Evolutionary conservation across 1,140 invertebrate species (phyloP).

Genomic region (Octopus bimaculoides): DNA sequence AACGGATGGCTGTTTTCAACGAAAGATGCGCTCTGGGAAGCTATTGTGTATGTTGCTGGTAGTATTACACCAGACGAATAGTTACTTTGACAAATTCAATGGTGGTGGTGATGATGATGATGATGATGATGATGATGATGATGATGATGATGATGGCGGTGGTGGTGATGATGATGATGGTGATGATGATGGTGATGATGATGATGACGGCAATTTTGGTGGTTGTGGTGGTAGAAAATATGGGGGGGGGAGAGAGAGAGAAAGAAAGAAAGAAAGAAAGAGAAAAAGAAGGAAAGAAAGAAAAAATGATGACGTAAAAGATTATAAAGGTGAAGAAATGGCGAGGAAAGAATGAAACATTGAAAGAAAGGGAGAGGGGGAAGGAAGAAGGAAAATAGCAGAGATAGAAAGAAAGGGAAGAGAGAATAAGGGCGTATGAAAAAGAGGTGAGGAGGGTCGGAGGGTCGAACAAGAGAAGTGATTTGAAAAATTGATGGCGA

Average conservation of each 20-base stretch:
- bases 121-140: not conserved
- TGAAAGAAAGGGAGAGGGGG: conserved; percentile 15
- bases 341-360: conserved; percentile 15
- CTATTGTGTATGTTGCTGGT: no score
- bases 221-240: not conserved
- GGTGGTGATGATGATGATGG: not conserved
- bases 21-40: no score
- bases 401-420: not conserved
- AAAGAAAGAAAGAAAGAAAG: conserved; percentile 3
- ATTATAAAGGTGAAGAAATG: not conserved
- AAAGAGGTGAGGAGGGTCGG: conserved; percentile 7
- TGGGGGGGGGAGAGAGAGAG: conserved; percentile 11
- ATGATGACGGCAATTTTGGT: not conserved
- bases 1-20: no score
- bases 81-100: not conserved
- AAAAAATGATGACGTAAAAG: conserved; percentile 15
- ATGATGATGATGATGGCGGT: not conserved
- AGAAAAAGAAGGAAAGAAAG: conserved; percentile 1
- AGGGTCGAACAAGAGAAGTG: no score
- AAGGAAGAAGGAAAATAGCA: not conserved
- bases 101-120: not conserved
- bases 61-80: not conserved
- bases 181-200: conserved; percentile 12
- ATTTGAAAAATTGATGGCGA: no score
- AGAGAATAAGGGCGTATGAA: not conserved